Conservation (phyloP, 2,797 vertebrate species). For the Jordanella pulchra region DNA sequence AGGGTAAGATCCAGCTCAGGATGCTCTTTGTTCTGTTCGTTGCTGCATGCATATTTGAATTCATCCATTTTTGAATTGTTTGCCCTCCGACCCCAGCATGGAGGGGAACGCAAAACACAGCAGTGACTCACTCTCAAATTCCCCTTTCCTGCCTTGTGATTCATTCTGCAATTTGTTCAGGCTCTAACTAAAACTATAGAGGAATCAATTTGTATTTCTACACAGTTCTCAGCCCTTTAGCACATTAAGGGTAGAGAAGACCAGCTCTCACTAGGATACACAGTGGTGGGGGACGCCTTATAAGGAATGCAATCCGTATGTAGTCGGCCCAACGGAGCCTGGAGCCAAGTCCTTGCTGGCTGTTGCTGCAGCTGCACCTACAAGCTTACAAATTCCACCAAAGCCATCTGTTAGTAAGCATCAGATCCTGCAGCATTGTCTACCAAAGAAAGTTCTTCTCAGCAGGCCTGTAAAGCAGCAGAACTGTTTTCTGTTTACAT, state of each 20-base stretch:
- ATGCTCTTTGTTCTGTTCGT: slow-evolving; percentile 40
- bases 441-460: slow-evolving; percentile 7
- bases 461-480: slow-evolving; percentile 30
- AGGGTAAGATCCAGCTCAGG: slow-evolving; percentile 70
- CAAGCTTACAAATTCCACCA: slow-evolving; percentile 37
- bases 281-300: slow-evolving; percentile 69
- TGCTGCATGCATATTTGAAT: slow-evolving; percentile 13
- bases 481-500: slow-evolving; percentile 10
- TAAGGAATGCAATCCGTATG: slow-evolving; percentile 76
- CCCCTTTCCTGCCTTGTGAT: slow-evolving; percentile 43
- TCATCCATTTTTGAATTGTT: slow-evolving; percentile 9
- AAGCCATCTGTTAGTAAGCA: slow-evolving; percentile 9
- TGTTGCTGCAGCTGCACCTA: slow-evolving; percentile 51
- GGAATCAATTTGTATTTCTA: slow-evolving; percentile 49
- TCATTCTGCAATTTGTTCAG: slow-evolving; percentile 50
- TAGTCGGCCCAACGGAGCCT: slow-evolving; percentile 56
- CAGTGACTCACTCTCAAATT: slow-evolving; percentile 48
- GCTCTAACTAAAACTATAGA: slow-evolving; percentile 28
- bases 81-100: slow-evolving; percentile 12
- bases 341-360: slow-evolving; percentile 65
- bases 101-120: slow-evolving; percentile 34
- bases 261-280: slow-evolving; percentile 51
- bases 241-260: slow-evolving; percentile 44
- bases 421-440: slow-evolving; percentile 24
- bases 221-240: slow-evolving; percentile 40